Evolutionary conservation across 2,797 vertebrate genomes (phyloP), one percentile per base, ranked within the genome.

Genomic region (Pyrocephalus nanus): DNA sequence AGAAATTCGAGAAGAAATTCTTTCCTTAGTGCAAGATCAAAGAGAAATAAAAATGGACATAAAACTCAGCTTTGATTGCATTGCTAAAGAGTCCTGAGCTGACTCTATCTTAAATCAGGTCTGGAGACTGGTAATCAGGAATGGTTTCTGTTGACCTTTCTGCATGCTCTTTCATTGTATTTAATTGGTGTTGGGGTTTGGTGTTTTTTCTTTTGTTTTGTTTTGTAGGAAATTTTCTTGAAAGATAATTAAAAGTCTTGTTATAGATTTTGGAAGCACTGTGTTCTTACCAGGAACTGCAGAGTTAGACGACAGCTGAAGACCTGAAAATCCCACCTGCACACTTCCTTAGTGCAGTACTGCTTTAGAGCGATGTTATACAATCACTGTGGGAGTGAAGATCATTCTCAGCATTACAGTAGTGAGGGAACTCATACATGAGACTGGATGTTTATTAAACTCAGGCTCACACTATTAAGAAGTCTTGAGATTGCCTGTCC

Each of bases 371-470:
- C 0, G 1, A 38, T 51, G 57, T 94, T 87, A 87, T 74, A 82
- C 38, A 71, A 84, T 18, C 50, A 38, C 65, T 65, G 86, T 57
- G 92, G 90, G 88, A 94, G 77, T 50, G 69, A 51, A 89, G 81
- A 85, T 92, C 18, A 9, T 92, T 77, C 91, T 95, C 78, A 51
- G 84, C 84, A 92, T 93, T 88, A 54, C 42, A 61, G 58, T 54
- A 80, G 50, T 51, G 79, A 48, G 72, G 65, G 88, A 96, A 91
- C 25, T 93, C 88, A 93, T 85, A 88, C 60, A 2, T 92, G 87
- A 91, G 82, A 1, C 77, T 86, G 38, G 84, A n/a, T 74, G 86
- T 95, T 96, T 86, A 94, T 93, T 93, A 90, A 87, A 78, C 61
- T 86, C 58, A 76, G 54, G 67, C 81, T 86, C 60, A 88, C 43